Percentiles rank a stretch among this genome's conserved stretches.
Conservation (phyloP, 35 echinoderm and acorn worm genomes). For the Ptychodera flava region DNA sequence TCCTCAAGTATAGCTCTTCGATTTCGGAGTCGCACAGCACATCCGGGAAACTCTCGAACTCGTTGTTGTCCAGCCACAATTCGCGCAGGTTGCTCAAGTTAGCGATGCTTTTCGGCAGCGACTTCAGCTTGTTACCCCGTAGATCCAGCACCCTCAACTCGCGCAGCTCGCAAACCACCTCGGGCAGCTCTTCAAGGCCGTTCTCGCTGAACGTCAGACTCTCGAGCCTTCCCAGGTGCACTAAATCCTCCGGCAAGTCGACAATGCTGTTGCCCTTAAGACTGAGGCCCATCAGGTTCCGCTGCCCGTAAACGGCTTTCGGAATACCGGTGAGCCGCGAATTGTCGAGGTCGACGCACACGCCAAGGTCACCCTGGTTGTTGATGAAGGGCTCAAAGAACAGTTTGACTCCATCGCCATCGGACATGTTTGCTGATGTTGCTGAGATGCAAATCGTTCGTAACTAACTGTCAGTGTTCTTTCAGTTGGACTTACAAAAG, state of each 20-base stretch:
- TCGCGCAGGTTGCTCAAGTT: conserved; percentile 46
- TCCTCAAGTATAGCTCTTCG: conserved; percentile 53
- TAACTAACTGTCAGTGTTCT: too few relatives aligned
- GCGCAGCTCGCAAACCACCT: conserved; percentile 35
- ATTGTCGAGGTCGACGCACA: conserved; percentile 18
- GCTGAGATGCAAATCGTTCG: too few relatives aligned
- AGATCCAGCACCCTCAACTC: conserved; percentile 58
- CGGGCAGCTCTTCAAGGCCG: conserved; percentile 45
- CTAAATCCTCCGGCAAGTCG: conserved; percentile 54
- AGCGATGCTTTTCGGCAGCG: conserved; percentile 34
- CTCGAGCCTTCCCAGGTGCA: conserved; percentile 45
- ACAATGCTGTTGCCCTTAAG: conserved; percentile 53
- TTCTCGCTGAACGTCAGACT: conserved; percentile 50
- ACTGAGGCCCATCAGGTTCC: conserved; percentile 36
- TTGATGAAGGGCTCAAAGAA: conserved; percentile 10
- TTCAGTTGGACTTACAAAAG: too few relatives aligned
- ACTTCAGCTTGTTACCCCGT: conserved; percentile 36
- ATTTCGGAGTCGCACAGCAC: conserved; percentile 46
- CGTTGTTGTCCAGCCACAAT: conserved; percentile 56
- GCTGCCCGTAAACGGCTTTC: conserved; percentile 11
- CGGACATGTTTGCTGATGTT: too few relatives aligned
- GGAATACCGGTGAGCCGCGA: conserved; percentile 18
- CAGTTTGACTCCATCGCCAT: not conserved
- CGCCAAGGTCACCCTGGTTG: conserved; percentile 34
- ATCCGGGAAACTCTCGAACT: conserved; percentile 48